Percentiles rank a stretch among this genome's conserved stretches.
These are phyloP conservation scores for Ditylenchus dipsaci DNA, from an alignment of 1,140 invertebrate species.

Conservation along the genomic window DNA sequence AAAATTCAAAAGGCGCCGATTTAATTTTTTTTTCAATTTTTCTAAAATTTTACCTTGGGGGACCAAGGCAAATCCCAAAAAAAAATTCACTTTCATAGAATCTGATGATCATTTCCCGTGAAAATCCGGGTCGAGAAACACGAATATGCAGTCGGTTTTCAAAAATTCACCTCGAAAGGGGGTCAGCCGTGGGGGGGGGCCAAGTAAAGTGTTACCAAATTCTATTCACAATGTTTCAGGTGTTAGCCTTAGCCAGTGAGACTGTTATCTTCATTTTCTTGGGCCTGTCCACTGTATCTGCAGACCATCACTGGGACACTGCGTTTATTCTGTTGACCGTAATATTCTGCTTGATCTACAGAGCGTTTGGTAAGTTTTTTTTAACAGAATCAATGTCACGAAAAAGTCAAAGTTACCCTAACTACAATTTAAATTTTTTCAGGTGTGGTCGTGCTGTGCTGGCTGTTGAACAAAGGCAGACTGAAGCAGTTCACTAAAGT, in stretches of 20 bases:
- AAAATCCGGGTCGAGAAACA: no score
- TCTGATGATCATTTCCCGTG: no score
- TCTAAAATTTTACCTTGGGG: no score
- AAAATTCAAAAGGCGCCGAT: no score
- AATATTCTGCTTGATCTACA: conserved; percentile 86
- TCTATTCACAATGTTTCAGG: no score
- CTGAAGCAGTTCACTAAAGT: conserved; percentile 56
- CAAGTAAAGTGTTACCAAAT: conserved; percentile 1
- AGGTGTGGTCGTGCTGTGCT: conserved; percentile 56
- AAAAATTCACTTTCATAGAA: no score
- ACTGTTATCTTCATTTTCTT: conserved; percentile 99
- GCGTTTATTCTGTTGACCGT: conserved; percentile 90
- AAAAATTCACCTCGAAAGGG: no score
- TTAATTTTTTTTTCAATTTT: no score
- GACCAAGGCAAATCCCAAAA: no score
- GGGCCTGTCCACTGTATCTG: conserved; percentile 89
- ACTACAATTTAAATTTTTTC: conserved; percentile 62
- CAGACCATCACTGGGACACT: conserved; percentile 84
- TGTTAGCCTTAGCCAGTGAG: conserved; percentile 75
- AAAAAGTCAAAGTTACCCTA: no score
- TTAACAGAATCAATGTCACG: not conserved
- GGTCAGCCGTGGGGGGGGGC: no score
- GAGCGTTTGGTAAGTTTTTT: conserved; percentile 60
- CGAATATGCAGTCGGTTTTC: no score
- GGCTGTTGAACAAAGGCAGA: conserved; percentile 57